Percentiles rank a stretch among this genome's conserved stretches.
Evolutionary conservation across 2,797 vertebrate genomes (phyloP).

Genomic region (Mormyrus hasselquistii): DNA sequence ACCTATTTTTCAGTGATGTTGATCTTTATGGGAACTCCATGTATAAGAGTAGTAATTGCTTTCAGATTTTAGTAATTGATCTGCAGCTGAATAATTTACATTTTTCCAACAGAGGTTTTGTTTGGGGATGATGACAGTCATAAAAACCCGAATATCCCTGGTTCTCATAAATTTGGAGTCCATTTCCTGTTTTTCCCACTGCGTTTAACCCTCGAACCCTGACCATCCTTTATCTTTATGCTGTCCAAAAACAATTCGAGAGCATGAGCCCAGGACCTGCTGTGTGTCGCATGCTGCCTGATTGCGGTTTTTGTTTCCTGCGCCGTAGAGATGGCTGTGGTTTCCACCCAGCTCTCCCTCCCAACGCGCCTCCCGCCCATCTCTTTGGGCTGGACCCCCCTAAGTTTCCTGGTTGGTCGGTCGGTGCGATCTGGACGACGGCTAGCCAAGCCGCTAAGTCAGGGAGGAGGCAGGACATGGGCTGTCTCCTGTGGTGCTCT

Average conservation of each 20-base stretch:
- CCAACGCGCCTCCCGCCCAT: neutral
- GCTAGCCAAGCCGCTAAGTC: neutral
- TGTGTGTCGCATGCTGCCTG: neutral
- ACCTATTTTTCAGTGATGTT: neutral
- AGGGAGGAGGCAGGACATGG: neutral
- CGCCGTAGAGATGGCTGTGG: neutral
- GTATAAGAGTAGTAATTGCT: conserved; percentile 5
- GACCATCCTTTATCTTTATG: neutral
- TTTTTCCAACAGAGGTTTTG: neutral
- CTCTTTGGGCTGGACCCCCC: neutral
- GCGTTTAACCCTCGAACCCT: neutral
- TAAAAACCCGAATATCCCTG: neutral
- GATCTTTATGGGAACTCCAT: neutral
- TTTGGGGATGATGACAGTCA: neutral
- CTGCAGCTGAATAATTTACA: neutral
- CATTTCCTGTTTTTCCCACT: conserved; percentile 12
- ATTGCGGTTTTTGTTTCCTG: neutral
- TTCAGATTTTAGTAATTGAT: neutral
- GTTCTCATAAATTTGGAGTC: neutral
- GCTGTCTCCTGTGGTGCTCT: neutral
- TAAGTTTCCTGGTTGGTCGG: neutral
- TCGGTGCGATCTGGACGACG: neutral
- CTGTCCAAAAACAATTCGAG: neutral
- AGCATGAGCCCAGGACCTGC: neutral
- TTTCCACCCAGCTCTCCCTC: neutral